Conservation (phyloP, 2,888 invertebrate species). For the Homarus gammarus region DNA sequence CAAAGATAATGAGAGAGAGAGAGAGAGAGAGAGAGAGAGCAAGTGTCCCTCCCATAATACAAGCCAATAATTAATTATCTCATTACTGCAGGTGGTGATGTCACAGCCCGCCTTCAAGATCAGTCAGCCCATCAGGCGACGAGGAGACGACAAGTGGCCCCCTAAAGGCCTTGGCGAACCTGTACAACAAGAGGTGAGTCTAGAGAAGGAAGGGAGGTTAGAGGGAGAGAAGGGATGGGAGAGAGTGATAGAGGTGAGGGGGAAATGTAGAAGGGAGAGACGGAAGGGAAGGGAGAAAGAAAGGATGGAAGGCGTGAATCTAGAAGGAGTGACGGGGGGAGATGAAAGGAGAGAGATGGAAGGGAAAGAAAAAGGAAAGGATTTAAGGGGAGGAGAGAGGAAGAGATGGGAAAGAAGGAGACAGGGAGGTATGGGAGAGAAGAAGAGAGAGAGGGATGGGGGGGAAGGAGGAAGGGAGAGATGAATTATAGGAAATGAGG, state of each 20-base stretch:
- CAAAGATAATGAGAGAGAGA: too few species aligned
- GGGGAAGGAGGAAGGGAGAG: background rate
- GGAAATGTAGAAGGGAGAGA: background rate
- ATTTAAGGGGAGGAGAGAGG: background rate
- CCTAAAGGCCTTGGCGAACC: constrained; percentile 49
- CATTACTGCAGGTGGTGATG: constrained; percentile 82
- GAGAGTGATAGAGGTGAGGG: too few species aligned
- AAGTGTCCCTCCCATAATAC: background rate
- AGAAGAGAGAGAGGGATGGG: background rate
- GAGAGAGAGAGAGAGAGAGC: background rate
- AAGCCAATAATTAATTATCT: background rate
- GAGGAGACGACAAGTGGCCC: constrained; percentile 84
- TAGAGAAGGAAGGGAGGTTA: background rate
- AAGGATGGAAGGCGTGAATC: too few species aligned
- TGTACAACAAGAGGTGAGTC: constrained; percentile 50
- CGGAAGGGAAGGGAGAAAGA: background rate
- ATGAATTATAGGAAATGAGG: too few species aligned
- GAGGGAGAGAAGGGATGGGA: background rate
- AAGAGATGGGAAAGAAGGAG: background rate
- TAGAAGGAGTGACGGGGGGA: background rate
- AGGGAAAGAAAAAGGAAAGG: background rate
- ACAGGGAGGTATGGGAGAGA: too few species aligned
- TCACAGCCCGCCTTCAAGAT: constrained; percentile 87
- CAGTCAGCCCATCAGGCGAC: constrained; percentile 85
- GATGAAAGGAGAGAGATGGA: too few species aligned